Evolutionary conservation across 1,140 invertebrate species (phyloP), one percentile per base, ranked within the genome.

Genomic region (Drosophila ananassae): DNA sequence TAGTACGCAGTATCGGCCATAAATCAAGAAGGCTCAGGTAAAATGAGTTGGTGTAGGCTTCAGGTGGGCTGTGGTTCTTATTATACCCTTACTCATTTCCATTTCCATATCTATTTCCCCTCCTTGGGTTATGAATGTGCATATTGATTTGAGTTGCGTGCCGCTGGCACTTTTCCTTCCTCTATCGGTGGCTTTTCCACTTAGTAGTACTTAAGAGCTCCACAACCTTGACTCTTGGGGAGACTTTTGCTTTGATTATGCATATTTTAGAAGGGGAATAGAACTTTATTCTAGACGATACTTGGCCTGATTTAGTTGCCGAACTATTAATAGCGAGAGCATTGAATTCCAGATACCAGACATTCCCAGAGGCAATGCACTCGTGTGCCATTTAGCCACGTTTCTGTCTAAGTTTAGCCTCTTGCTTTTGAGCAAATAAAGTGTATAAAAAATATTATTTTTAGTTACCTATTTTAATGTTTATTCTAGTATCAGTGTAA

Each of bases 121-220:
- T 21, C 21, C 24, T 21, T 10, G 51, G 22, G 7, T 37, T 56
- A 69, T 69, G 41, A 69, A 24, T 48, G 25, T 69, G 52, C 67
- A 52, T 85, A 87, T 85, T 89, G 78, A 82, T 89, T 87, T 78
- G 59, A 58, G 58, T 89, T 87, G 82, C 82, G 83, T 87, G 82
- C 39, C 17, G 24, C 39, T 64, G 53, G 76, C 73, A 68, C 73
- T 81, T 81, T 51, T 56, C 60, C 53, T 59, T 59, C 44, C 25
- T 1, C 8, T 44, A 22, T 37, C 22, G 32, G 46, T 47, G 55
- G 46, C 10, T 17, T 68, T 32, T 67, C 77, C 73, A 62, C 77
- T 81, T 51, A 37, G 67, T 28, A 34, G 7, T 8, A 44, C 60
- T 73, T 13, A 41, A 80, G 81, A 69, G 67, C 17, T 34, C 59